Percentiles rank a stretch among this genome's conserved stretches.
Evolutionary conservation across 2,113 vertebrate genomes (phyloP).

Genomic region (Anarrhichthys ocellatus): DNA sequence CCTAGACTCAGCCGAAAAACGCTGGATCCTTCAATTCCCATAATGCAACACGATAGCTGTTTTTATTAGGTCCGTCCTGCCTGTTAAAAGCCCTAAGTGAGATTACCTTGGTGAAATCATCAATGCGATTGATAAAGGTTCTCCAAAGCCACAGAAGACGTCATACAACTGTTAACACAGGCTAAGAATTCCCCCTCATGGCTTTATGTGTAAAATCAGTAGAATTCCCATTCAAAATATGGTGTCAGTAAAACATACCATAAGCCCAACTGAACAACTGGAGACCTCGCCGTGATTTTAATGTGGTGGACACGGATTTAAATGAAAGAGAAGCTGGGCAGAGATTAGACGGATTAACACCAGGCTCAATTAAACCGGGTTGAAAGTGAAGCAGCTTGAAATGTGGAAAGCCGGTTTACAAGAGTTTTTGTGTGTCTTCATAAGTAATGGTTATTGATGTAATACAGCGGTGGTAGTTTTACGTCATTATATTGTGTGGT

Average conservation of each 20-base stretch:
- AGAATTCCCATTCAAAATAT: neutral
- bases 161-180: neutral
- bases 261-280: neutral
- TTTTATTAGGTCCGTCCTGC: neutral
- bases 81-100: neutral
- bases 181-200: neutral
- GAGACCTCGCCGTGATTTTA: neutral
- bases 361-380: neutral
- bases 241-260: neutral
- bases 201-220: neutral
- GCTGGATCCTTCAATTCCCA: neutral
- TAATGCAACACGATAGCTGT: neutral
- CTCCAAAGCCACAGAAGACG: neutral
- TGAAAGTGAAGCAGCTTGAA: constrained; percentile 7
- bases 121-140: neutral
- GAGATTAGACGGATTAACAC: constrained; percentile 1
- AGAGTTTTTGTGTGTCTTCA: neutral
- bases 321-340: constrained; percentile 2
- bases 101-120: neutral
- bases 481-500: constrained; percentile 1
- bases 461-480: neutral
- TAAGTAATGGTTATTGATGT: neutral
- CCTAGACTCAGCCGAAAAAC: neutral
- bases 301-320: neutral
- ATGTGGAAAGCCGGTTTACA: neutral